phyloP scores from a whole-genome alignment of 2,797 vertebrate species.

The Falco naumanni region DNA sequence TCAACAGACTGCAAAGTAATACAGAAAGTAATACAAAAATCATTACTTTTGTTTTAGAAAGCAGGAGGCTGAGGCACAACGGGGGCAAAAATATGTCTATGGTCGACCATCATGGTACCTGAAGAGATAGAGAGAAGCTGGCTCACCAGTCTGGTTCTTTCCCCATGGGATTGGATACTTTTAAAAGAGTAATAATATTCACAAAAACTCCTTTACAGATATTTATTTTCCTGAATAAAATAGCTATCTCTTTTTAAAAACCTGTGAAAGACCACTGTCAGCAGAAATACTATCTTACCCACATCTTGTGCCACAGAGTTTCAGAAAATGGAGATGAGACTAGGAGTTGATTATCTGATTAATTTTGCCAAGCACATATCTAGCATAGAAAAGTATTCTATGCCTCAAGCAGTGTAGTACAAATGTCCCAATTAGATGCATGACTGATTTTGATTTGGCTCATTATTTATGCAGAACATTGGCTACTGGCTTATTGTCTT shows the following conservation, averaged over 20 bases:
- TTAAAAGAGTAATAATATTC: neutral
- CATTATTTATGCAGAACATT: conserved; percentile 74
- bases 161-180: neutral
- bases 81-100: neutral
- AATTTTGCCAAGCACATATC: conserved; percentile 73
- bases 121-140: neutral
- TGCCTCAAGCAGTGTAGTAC: conserved; percentile 76
- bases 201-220: neutral
- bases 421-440: conserved; percentile 82
- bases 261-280: neutral
- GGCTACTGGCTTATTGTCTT: conserved; percentile 68
- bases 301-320: neutral
- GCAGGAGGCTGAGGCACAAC: neutral
- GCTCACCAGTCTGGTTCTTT: neutral
- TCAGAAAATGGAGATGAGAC: conserved; percentile 41
- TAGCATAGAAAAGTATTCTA: conserved; percentile 67
- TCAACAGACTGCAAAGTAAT: neutral
- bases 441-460: conserved; percentile 79
- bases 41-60: neutral
- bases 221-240: neutral
- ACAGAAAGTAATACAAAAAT: neutral
- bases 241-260: neutral
- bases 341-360: conserved; percentile 67
- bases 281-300: conserved; percentile 29
- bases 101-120: neutral